A percentile compares a stretch with the other conserved stretches of the same genome.
These are phyloP conservation scores for Rhabdornis inornatus DNA, from an alignment of 2,113 vertebrate species.

Conservation along the genomic window DNA sequence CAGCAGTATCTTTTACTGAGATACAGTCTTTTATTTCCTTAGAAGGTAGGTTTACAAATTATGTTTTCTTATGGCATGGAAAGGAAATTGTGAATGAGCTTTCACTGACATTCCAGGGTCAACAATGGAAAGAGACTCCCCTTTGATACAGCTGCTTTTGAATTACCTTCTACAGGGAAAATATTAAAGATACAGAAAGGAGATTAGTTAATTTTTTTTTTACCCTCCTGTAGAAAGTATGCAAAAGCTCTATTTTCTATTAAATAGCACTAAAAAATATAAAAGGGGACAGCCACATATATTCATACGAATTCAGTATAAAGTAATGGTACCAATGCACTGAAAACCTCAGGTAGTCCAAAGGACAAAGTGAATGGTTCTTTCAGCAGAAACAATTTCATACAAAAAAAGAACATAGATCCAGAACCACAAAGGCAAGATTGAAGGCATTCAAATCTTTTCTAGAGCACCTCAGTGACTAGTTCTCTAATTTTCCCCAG, in stretches of 20 bases:
- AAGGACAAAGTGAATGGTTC: not conserved
- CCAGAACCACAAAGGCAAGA: not conserved
- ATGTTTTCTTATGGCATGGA: not conserved
- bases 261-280: not conserved
- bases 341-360: not conserved
- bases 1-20: not conserved
- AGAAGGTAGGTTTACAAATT: not conserved
- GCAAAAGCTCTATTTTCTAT: not conserved
- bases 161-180: not conserved
- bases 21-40: not conserved
- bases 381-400: not conserved
- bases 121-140: not conserved
- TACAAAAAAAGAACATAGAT: not conserved
- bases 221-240: not conserved
- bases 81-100: not conserved
- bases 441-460: not conserved
- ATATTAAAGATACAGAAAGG: not conserved
- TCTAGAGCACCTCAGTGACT: not conserved
- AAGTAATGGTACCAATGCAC: not conserved
- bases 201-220: not conserved
- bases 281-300: not conserved
- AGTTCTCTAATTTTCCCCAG: not conserved
- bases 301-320: not conserved
- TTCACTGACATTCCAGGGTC: not conserved
- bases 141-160: not conserved